phyloP scores from a whole-genome alignment of 2,888 invertebrate genomes.

The Heteropelma amictum region DNA sequence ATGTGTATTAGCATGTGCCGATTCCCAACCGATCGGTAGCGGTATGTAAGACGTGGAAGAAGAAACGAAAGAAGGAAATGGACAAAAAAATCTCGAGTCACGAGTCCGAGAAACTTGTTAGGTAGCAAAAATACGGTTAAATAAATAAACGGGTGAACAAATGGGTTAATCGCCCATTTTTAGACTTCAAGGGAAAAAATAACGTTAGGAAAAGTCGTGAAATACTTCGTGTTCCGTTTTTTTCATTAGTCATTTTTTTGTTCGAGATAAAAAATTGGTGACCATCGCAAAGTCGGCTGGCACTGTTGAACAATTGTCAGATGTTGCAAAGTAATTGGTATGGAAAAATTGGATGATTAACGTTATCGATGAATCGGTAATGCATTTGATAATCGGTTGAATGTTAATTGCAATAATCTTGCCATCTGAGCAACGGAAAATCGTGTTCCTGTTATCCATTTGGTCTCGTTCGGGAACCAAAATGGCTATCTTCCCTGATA shows the following conservation, averaged over 20 bases:
- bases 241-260: background rate
- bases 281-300: background rate
- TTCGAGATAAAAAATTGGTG: background rate
- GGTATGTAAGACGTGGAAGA: slow-evolving; percentile 25
- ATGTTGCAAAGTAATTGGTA: too few species aligned
- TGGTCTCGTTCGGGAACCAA: background rate
- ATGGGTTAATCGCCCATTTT: slow-evolving; percentile 19
- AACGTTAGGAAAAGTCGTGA: background rate
- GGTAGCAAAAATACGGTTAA: slow-evolving; percentile 35
- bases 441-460: slow-evolving; percentile 1
- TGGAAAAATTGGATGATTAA: too few species aligned
- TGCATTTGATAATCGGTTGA: too few species aligned
- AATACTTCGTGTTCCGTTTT: background rate
- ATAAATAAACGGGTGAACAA: slow-evolving; percentile 51
- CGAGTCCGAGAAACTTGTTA: slow-evolving; percentile 52
- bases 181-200: background rate
- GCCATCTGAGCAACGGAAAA: background rate
- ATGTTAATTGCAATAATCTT: background rate
- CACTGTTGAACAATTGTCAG: too few species aligned
- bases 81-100: slow-evolving; percentile 37
- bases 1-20: slow-evolving; percentile 68
- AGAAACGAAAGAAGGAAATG: background rate
- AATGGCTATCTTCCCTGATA: slow-evolving; percentile 8
- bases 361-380: too few species aligned
- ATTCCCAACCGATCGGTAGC: slow-evolving; percentile 60